These are phyloP conservation scores for Tragelaphus strepsiceros DNA, from an alignment of 2,113 vertebrate genomes.

Conservation along the genomic window DNA sequence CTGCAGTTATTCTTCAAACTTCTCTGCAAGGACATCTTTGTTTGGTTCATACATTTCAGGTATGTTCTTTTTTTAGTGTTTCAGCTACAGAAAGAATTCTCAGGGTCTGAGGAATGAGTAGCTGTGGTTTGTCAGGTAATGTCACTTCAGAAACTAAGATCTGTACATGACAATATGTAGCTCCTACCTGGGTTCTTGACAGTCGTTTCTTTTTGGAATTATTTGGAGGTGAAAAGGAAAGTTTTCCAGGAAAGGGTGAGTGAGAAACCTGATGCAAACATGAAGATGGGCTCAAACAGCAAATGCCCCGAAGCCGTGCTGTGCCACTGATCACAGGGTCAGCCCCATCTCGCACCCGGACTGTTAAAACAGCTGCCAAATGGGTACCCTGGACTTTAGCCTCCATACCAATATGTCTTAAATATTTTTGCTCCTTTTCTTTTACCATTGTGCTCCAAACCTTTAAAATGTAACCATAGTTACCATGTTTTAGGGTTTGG, in stretches of 20 bases:
- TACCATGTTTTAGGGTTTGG: not conserved
- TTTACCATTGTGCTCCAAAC: not conserved
- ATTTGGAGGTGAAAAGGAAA: conserved; percentile 11
- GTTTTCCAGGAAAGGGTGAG: not conserved
- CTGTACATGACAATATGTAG: not conserved
- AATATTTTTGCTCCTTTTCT: not conserved
- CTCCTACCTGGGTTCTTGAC: not conserved
- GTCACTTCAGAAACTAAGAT: conserved; percentile 42
- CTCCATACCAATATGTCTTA: not conserved
- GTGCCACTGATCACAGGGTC: not conserved
- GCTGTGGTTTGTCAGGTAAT: conserved; percentile 1
- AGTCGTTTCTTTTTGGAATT: not conserved
- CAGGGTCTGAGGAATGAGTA: conserved; percentile 10
- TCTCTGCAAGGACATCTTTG: conserved; percentile 7
- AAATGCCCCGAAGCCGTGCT: not conserved
- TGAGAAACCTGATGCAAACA: not conserved
- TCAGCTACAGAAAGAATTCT: not conserved
- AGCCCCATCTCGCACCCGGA: not conserved
- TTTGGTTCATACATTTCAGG: not conserved
- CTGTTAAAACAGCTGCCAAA: not conserved
- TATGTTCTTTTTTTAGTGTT: conserved; percentile 6
- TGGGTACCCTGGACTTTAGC: not conserved
- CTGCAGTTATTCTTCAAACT: not conserved
- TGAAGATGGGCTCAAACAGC: not conserved
- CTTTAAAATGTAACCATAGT: not conserved